phyloP scores from a whole-genome alignment of 2,113 vertebrate species.

The Pagrus major region DNA sequence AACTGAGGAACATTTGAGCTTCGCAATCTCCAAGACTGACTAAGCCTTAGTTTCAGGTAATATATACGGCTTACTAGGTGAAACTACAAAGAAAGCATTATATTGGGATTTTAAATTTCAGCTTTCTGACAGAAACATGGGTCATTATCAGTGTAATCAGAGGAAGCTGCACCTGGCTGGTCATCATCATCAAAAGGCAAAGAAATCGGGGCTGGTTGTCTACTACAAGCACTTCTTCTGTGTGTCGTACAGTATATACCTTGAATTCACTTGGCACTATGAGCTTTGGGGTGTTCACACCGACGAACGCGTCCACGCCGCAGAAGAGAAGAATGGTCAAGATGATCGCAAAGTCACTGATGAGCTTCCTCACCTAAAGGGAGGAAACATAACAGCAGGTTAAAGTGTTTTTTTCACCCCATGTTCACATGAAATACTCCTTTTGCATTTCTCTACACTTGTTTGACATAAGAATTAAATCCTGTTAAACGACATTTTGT shows the following conservation, averaged over 20 bases:
- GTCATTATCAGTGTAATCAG: constrained; percentile 48
- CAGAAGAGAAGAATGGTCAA: constrained; percentile 96
- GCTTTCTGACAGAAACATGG: constrained; percentile 44
- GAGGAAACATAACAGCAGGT: neutral
- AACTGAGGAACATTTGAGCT: constrained; percentile 39
- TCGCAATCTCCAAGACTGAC: constrained; percentile 29
- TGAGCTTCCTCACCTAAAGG: constrained; percentile 94
- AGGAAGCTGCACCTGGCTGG: constrained; percentile 29
- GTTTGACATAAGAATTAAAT: neutral
- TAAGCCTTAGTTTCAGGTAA: constrained; percentile 53
- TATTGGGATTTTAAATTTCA: constrained; percentile 47
- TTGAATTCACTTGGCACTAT: constrained; percentile 99
- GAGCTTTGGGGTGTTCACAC: constrained; percentile 96
- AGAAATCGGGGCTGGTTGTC: too few relatives aligned
- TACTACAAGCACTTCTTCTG: neutral
- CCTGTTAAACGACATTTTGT: neutral
- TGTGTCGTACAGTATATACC: constrained; percentile 81
- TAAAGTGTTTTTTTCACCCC: neutral
- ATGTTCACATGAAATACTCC: too few relatives aligned
- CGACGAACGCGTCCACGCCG: constrained; percentile 93
- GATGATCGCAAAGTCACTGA: constrained; percentile 99
- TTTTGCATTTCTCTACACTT: neutral
- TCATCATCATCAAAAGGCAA: too few relatives aligned
- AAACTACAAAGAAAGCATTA: constrained; percentile 63
- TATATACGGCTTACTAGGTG: neutral